Evolutionary conservation across 2,888 invertebrate genomes (phyloP).

Genomic region (Campoplex nolae): DNA sequence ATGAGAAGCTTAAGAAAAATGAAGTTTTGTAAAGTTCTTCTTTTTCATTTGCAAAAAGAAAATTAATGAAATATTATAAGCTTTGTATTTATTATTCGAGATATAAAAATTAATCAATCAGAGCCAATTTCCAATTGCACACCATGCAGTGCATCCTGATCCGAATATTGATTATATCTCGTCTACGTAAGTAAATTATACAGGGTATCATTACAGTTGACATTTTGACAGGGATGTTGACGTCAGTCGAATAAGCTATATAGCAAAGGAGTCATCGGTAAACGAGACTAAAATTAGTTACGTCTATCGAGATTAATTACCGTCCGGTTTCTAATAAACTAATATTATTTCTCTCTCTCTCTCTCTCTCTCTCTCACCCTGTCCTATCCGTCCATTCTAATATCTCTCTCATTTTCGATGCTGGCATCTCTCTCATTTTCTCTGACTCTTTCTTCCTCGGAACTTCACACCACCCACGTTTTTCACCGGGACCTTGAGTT

Average conservation of each 20-base stretch:
- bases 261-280: not conserved
- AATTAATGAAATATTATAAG: not conserved
- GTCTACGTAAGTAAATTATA: not conserved
- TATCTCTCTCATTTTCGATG: slow-evolving; percentile 4
- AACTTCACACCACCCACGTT: slow-evolving; percentile 31
- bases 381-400: slow-evolving; percentile 7
- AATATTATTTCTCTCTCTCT: slow-evolving; percentile 4
- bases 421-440: not conserved
- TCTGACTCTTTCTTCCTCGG: not conserved
- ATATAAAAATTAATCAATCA: not conserved
- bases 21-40: not conserved
- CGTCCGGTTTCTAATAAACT: slow-evolving; percentile 38
- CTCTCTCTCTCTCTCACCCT: not conserved
- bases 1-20: slow-evolving; percentile 16
- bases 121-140: not conserved
- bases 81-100: not conserved
- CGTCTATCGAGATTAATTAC: slow-evolving; percentile 55
- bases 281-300: slow-evolving; percentile 21
- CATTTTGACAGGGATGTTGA: slow-evolving; percentile 6
- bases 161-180: not conserved
- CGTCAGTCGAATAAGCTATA: not conserved
- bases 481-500: slow-evolving; percentile 56
- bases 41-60: not conserved
- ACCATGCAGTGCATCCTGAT: not conserved
- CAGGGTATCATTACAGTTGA: slow-evolving; percentile 19